Conservation (phyloP, 2,797 vertebrate genomes). For the Eidolon dupreanum region DNA sequence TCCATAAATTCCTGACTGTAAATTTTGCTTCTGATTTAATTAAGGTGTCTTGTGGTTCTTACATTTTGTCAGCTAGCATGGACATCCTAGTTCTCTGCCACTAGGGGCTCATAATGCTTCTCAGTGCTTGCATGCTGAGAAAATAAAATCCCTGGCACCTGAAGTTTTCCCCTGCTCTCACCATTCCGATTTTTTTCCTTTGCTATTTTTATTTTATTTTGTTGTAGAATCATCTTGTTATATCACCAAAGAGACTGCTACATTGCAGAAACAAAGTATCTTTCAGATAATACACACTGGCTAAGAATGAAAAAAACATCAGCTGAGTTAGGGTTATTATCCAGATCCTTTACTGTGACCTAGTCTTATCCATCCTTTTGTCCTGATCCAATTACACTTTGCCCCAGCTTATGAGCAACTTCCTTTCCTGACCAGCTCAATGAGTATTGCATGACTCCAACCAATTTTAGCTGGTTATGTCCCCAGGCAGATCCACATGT, state of each 20-base stretch:
- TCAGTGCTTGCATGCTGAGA: conserved; percentile 56
- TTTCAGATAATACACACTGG: background rate
- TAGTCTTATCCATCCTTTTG: conserved; percentile 40
- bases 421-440: conserved; percentile 54
- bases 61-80: conserved; percentile 58
- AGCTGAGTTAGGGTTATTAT: background rate
- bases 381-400: conserved; percentile 54
- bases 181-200: background rate
- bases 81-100: conserved; percentile 66
- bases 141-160: conserved; percentile 62
- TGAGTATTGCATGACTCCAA: conserved; percentile 68
- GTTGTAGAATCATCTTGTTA: conserved; percentile 33
- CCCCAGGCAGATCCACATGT: conserved; percentile 69
- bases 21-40: conserved; percentile 71
- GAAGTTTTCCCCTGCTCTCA: background rate
- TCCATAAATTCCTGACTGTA: conserved; percentile 49
- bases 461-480: conserved; percentile 72
- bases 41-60: conserved; percentile 63
- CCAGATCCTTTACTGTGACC: conserved; percentile 10
- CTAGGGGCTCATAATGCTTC: conserved; percentile 52
- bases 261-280: background rate
- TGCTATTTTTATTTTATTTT: conserved; percentile 53
- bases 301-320: background rate
- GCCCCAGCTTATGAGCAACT: conserved; percentile 49
- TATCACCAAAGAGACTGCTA: background rate